Conservation (phyloP, 1,140 invertebrate species). For the Melitaea cinxia region DNA sequence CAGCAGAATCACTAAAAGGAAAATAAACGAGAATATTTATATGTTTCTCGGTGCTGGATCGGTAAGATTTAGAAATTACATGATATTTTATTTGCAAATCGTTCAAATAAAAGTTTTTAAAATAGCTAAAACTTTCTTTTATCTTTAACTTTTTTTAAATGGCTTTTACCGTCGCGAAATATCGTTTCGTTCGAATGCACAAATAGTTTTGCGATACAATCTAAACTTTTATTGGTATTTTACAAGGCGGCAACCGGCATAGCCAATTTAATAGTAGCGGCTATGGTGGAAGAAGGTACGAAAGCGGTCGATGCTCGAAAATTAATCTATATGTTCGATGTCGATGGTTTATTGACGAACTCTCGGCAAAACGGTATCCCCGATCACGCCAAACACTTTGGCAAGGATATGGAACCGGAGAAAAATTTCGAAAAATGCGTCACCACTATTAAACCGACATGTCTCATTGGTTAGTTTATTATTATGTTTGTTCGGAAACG, state of each 20-base stretch:
- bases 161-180: no score
- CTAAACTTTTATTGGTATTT: conserved; percentile 15
- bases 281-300: conserved; percentile 91
- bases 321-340: conserved; percentile 93
- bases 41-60: conserved; percentile 95
- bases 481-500: not conserved
- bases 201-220: not conserved
- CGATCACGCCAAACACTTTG: conserved; percentile 90
- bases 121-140: no score
- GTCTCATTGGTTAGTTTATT: conserved; percentile 86
- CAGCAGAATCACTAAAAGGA: conserved; percentile 89
- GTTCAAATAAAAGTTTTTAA: no score
- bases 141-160: no score
- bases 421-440: conserved; percentile 89
- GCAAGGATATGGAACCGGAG: conserved; percentile 89
- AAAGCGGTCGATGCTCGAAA: conserved; percentile 86
- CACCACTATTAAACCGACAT: conserved; percentile 88
- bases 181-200: no score
- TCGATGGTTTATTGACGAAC: conserved; percentile 89
- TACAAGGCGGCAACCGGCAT: conserved; percentile 91
- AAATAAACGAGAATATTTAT: conserved; percentile 91
- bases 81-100: not conserved
- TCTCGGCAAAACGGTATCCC: conserved; percentile 86
- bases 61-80: conserved; percentile 31
- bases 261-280: conserved; percentile 90